A percentile compares a stretch with the other conserved stretches of the same genome.
Conservation (phyloP, 2,113 vertebrate genomes). For the Hirundichthys speculiger region DNA sequence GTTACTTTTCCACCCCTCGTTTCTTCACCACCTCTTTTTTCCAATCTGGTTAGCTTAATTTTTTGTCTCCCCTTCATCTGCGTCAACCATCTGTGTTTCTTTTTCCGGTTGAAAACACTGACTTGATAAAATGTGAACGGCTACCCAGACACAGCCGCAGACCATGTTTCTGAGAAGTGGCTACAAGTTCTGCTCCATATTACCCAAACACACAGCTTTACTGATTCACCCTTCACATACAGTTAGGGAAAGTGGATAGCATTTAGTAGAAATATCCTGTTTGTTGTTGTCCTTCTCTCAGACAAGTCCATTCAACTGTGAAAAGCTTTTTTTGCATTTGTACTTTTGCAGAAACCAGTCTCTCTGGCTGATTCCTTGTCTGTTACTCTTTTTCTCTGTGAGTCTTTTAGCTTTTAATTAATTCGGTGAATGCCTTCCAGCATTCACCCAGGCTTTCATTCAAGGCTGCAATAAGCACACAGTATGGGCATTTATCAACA, state of each 20-base stretch:
- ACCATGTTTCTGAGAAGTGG: too few relatives aligned
- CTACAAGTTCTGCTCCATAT: too few relatives aligned
- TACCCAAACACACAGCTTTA: too few relatives aligned
- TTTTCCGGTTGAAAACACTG: too few relatives aligned
- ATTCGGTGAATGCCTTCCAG: slow-evolving; percentile 46
- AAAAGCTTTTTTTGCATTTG: slow-evolving; percentile 5
- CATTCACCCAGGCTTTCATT: slow-evolving; percentile 50
- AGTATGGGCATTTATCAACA: slow-evolving; percentile 53
- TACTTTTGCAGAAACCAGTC: slow-evolving; percentile 10
- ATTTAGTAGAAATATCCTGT: not conserved
- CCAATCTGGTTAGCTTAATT: not conserved
- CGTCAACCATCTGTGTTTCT: not conserved
- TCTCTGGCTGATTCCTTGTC: slow-evolving; percentile 22
- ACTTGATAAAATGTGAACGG: not conserved
- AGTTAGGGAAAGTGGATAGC: too few relatives aligned
- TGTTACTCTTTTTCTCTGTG: slow-evolving; percentile 21
- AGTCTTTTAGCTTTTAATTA: slow-evolving; percentile 61
- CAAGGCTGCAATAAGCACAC: slow-evolving; percentile 47
- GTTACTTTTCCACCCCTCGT: slow-evolving; percentile 4
- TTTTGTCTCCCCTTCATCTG: not conserved
- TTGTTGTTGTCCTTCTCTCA: not conserved
- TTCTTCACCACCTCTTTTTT: slow-evolving; percentile 4
- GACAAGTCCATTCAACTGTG: slow-evolving; percentile 4
- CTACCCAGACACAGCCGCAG: too few relatives aligned
- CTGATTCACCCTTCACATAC: too few relatives aligned